Base-by-base conservation (phyloP, 2,888 invertebrate species). In the Luperina testacea region DNA sequence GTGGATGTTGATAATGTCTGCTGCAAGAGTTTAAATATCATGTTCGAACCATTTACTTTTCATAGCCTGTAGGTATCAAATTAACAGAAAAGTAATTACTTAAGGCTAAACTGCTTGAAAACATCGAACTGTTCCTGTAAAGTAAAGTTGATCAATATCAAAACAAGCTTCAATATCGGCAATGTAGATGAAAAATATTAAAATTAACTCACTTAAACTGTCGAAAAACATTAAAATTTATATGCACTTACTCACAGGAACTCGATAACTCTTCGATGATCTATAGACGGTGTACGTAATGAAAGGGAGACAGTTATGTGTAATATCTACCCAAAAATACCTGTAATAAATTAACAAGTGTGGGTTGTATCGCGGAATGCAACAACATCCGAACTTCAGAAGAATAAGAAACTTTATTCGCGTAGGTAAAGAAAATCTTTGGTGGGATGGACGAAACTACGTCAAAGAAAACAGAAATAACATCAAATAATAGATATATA, bases 201-300 rank as follows among this genome's bases (percentile, higher is more conserved):
- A 86, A 85, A 78, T 77, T 64, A 85, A 85, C 72, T 82, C 78
- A 72, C 69, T 75, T 72, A 72, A 85, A 88, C 78, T 81, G 82
- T 85, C 86, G 67, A 86, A 85, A 88, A 88, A 82, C 64, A 85
- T 85, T 78, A 72, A 84, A 79, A 87, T 87, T 87, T 85, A 83
- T 85, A 83, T 77, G 72, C 81, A 80, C 77, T 86, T 85, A 88
- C 86, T 80, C 70, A 80, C 77, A 75, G 87, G 75, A 88, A 84
- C 84, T 78, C 86, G 63, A 86, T 84, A 84, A 88, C 75, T 86
- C 83, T 86, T 64, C 74, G 73, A 78, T 86, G 82, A 82, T 75
- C 38, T 79, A 88, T 88, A 86, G 82, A 85, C 77, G 75, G 73
- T 78, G 74, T 82, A 78, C 42, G 75, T 85, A 85, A 86, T 85